Percentiles rank a stretch among this genome's conserved stretches.
These are phyloP conservation scores for Phalacrocorax aristotelis DNA, from an alignment of 2,113 vertebrate species.

Conservation along the genomic window DNA sequence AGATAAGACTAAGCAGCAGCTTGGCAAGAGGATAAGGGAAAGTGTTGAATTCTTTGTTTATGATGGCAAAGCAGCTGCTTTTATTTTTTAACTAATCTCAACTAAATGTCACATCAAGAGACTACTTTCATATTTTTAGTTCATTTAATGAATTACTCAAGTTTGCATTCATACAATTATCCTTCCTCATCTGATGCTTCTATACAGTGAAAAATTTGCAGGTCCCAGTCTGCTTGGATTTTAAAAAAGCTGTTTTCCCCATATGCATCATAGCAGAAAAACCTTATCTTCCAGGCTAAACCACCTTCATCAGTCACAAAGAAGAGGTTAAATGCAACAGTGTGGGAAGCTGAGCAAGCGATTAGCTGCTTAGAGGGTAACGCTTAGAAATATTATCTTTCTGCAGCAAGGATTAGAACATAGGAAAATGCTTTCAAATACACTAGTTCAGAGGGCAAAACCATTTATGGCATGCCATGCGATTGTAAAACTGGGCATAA, in stretches of 20 bases:
- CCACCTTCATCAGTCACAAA: background rate
- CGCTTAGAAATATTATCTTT: background rate
- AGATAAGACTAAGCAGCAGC: constrained; percentile 70
- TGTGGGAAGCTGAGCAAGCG: background rate
- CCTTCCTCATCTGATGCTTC: background rate
- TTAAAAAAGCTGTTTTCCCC: constrained; percentile 2
- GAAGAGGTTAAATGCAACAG: background rate
- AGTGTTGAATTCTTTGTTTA: constrained; percentile 49
- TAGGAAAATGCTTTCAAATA: constrained; percentile 6
- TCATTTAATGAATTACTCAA: constrained; percentile 30
- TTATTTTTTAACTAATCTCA: constrained; percentile 62
- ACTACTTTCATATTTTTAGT: constrained; percentile 2
- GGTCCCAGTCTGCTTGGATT: background rate
- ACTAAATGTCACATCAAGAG: constrained; percentile 62
- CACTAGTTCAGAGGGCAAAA: constrained; percentile 14
- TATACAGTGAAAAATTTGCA: background rate
- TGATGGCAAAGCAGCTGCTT: constrained; percentile 46
- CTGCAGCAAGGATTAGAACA: background rate
- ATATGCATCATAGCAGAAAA: background rate
- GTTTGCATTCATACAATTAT: constrained; percentile 9
- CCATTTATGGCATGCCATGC: background rate
- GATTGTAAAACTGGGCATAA: constrained; percentile 10
- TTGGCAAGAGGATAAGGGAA: constrained; percentile 40
- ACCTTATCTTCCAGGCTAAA: constrained; percentile 19
- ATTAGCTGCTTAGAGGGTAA: constrained; percentile 1